Conservation (phyloP, 2,113 vertebrate species). For the Anolis carolinensis region DNA sequence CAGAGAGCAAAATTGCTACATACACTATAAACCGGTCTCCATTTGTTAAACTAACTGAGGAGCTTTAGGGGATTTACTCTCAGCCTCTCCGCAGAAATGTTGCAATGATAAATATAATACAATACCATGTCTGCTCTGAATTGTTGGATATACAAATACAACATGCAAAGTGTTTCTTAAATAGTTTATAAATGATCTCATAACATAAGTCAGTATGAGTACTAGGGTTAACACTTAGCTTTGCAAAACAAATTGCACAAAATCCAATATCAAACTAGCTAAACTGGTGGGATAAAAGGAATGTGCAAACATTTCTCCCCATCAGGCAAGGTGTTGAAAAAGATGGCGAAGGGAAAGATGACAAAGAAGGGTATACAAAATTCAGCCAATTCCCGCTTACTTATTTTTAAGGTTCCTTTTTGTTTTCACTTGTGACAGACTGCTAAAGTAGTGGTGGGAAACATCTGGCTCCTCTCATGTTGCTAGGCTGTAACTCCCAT, state of each 20-base stretch:
- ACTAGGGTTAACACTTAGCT: background rate
- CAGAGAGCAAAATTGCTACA: background rate
- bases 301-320: no score
- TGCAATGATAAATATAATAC: background rate
- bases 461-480: no score
- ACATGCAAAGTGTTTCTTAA: background rate
- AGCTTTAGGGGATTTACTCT: background rate
- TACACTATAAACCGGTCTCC: background rate
- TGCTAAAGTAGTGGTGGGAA: no score
- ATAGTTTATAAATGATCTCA: background rate
- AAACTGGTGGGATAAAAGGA: no score
- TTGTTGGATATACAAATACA: background rate
- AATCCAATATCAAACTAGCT: no score
- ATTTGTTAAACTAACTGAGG: background rate
- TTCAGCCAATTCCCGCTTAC: no score
- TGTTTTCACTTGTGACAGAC: no score
- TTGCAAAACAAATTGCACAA: background rate
- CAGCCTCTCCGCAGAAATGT: background rate
- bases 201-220: background rate
- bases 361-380: no score
- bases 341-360: no score
- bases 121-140: background rate
- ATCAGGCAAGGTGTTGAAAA: no score
- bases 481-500: no score
- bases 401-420: no score